Base-by-base conservation (phyloP, 1,140 invertebrate genomes). In the Pseudomyrmex cubaensis region DNA sequence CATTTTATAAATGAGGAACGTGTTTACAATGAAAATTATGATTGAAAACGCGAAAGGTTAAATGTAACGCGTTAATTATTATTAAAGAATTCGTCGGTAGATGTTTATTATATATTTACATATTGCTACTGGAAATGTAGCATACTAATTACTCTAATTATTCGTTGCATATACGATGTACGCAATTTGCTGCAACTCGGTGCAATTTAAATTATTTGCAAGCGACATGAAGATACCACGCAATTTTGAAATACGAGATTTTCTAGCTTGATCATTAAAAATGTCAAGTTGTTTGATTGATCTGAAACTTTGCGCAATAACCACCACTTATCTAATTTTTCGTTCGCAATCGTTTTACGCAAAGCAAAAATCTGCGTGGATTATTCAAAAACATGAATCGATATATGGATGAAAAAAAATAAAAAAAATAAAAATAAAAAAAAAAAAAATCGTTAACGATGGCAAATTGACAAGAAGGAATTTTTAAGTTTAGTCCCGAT, bases 61-160 rank as follows among this genome's bases (percentile, higher is more conserved):
- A 70, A 70, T 48, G 13, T 80, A 80, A 72, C 22, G 2, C 12
- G 15, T 46, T 59, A 69, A 25, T 57, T 69, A 66, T 69, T 57
- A 70, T 59, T 69, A 17, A 70, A 78, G 10, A 72, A 22, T 59
- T 80, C 4, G 2, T 12, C 10, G 20, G 20, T n/a, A 69, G 35
- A 17, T 3, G 10, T 69, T 17, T 52, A 52, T 52, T 59, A 69
- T 48, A 57, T 17, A 57, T 78, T 78, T 78, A 59, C 8, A 54
- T 78, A 15, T 78, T 17, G 52, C 17, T 25, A 8, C 20, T 69
- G 10, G 12, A 44, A 78, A 70, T 12, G 25, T 17, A 59, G 44
- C 44, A 15, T 70, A 72, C 44, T 17, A 50, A 80, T 80, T 80
- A 72, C 20, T 3, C 3, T 72, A 50, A 80, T 80, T 80, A 61